phyloP scores from a whole-genome alignment of 2,113 vertebrate genomes.

The Pseudorasbora parva region DNA sequence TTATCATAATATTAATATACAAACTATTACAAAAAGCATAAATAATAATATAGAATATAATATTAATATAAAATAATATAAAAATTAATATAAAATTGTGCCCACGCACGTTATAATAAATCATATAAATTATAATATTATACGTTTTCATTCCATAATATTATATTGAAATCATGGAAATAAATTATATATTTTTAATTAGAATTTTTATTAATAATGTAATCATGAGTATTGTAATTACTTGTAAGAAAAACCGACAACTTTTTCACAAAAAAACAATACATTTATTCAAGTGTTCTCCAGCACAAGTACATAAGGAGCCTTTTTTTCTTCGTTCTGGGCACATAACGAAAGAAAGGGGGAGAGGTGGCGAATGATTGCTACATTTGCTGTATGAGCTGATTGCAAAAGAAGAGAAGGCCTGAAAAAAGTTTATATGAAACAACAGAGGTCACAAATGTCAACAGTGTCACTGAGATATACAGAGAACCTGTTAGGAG shows the following conservation, averaged over 20 bases:
- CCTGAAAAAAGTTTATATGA: slow-evolving; percentile 86
- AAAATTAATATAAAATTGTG: not conserved
- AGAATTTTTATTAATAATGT: too few species aligned
- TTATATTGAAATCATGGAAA: too few species aligned
- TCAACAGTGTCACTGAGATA: slow-evolving; percentile 76
- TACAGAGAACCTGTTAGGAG: slow-evolving; percentile 75
- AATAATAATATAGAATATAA: not conserved
- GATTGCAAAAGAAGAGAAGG: slow-evolving; percentile 77
- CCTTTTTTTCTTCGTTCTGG: slow-evolving; percentile 88
- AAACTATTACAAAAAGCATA: not conserved
- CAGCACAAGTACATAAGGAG: slow-evolving; percentile 98
- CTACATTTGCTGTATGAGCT: slow-evolving; percentile 95
- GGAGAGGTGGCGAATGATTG: slow-evolving; percentile 82
- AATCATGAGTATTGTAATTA: too few species aligned
- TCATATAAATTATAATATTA: too few species aligned
- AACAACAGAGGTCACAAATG: slow-evolving; percentile 88
- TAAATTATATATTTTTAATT: too few species aligned
- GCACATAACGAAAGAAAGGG: slow-evolving; percentile 88
- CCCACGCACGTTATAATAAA: too few species aligned
- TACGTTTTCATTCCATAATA: too few species aligned
- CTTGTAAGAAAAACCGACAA: slow-evolving; percentile 55
- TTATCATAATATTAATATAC: not conserved
- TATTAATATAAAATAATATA: not conserved
- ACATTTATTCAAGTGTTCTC: slow-evolving; percentile 99
- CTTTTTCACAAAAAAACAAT: slow-evolving; percentile 87